Conservation (phyloP, 2,888 invertebrate species). For the Lasioglossum lativentre region DNA sequence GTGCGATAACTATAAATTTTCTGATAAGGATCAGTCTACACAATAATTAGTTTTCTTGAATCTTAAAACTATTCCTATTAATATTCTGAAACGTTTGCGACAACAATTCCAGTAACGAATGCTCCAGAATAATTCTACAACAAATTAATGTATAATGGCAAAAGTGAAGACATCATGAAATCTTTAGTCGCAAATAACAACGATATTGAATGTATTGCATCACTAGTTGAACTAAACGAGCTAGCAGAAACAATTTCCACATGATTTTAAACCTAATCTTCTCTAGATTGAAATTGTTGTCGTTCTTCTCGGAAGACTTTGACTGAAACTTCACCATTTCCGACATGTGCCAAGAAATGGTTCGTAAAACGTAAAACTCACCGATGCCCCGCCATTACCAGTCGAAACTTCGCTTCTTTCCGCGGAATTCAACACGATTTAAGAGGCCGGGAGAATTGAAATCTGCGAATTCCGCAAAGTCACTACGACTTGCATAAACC, state of each 20-base stretch:
- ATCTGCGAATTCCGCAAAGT: slow-evolving; percentile 28
- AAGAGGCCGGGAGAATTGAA: slow-evolving; percentile 40
- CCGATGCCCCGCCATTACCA: slow-evolving; percentile 39
- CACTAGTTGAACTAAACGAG: no score
- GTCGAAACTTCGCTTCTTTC: slow-evolving; percentile 17
- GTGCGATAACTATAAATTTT: no score
- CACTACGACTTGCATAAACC: slow-evolving; percentile 25
- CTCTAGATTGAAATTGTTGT: background rate
- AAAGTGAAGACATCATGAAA: background rate
- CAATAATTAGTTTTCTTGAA: no score
- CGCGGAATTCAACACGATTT: slow-evolving; percentile 34
- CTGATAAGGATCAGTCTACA: no score
- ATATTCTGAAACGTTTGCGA: no score
- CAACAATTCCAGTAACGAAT: no score
- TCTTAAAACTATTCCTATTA: no score
- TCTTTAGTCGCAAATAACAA: background rate
- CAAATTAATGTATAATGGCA: background rate
- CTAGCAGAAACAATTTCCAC: slow-evolving; percentile 10
- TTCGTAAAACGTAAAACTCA: slow-evolving; percentile 42
- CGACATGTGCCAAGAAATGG: slow-evolving; percentile 43
- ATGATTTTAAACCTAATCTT: slow-evolving; percentile 10
- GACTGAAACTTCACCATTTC: slow-evolving; percentile 25
- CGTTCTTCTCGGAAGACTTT: slow-evolving; percentile 1
- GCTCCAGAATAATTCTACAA: no score
- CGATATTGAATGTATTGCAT: no score